Base-by-base conservation (phyloP, 2,797 vertebrate genomes). In the Phataginus tetradactyla region DNA sequence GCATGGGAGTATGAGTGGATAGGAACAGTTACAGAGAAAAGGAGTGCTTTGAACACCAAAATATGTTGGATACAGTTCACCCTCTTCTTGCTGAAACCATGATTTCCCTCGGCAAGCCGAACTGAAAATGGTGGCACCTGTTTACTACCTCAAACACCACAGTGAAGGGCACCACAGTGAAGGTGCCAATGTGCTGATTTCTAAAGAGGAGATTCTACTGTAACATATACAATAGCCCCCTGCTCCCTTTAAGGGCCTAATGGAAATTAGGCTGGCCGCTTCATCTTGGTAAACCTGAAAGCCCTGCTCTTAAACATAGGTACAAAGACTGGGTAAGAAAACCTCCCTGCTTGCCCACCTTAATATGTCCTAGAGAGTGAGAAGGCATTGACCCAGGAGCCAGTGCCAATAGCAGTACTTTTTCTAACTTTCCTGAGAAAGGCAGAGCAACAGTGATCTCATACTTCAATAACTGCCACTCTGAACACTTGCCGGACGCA, bases 1-100 rank as follows among this genome's bases (percentile, higher is more conserved):
- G 6, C 20, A 71, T 29, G 32, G 7, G 45, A 79, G 13, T 23
- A 64, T 25, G 23, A 51, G 66, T 59, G 18, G 13, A 71, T 51
- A 61, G 13, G 51, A 92, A 80, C 21, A 80, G 25, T 61, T 69
- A 89, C 37, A 81, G 51, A 92, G 72, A 63, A 92, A 94, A 96
- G 34, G 10, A 42, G 39, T 81, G 68, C 3, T 86, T 49, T 92
- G 29, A 81, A 68, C 78, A 85, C n/a, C 83, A 87, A 83, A 93
- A 71, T 84, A 75, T 64, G 3, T 53, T 92, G 57, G 7, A 53
- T 61, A 72, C 25, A 23, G 34, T 15, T 95, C 17, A 49, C 7
- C 23, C 2, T 86, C 45, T 59, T 63, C 42, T 87, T 72, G 27
- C 61, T 85, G 75, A 91, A 90, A 63, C 21, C 7, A 64, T 10